Evolutionary conservation across 2,797 vertebrate genomes (phyloP), one percentile per base, ranked within the genome.

Genomic region (Melanotaenia pygmaea): DNA sequence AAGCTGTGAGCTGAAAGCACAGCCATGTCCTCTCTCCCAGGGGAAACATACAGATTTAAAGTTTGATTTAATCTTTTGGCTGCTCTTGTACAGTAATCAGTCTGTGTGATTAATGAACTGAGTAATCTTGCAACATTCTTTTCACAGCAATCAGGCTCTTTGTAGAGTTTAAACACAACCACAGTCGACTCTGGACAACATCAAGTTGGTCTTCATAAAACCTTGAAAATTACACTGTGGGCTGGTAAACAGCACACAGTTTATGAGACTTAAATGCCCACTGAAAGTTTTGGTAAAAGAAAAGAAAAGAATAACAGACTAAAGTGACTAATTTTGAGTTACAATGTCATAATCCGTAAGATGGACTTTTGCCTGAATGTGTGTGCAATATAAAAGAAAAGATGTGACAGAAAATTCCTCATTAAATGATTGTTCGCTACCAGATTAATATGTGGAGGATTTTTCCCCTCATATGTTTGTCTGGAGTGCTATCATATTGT

Each of bases 181-280:
- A 0, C 80, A 80, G 61, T 76, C 80, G 84, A 85, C 85, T 86
- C 66, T 34, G 58, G 83, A 84, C 81, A 89, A 68, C 88, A 77
- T 67, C 3, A 67, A 85, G 85, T 86, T 86, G 89, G 89, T 92
- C 87, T 84, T 84, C 82, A 87, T 88, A 86, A 91, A 88, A 87
- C 65, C 73, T 77, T 40, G 68, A 71, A 88, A 86, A 88, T 89
- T 77, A 82, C 64, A 63, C 67, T 83, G 53, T 65, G 59, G 70
- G 65, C 67, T 79, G 64, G 60, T 83, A 85, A 89, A 87, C 77
- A 80, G 63, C 79, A 72, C 56, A 80, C 73, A 81, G 70, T 77
- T 64, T 64, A 53, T 54, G 18, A 60, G 66, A 60, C 75, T 82
- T 64, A 64, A 81, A 76, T 73, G 59, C 64, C 28, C 58, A 45